Percentiles rank a stretch among this genome's conserved stretches.
phyloP scores from a whole-genome alignment of 2,888 invertebrate genomes.

The Clanis bilineata region DNA sequence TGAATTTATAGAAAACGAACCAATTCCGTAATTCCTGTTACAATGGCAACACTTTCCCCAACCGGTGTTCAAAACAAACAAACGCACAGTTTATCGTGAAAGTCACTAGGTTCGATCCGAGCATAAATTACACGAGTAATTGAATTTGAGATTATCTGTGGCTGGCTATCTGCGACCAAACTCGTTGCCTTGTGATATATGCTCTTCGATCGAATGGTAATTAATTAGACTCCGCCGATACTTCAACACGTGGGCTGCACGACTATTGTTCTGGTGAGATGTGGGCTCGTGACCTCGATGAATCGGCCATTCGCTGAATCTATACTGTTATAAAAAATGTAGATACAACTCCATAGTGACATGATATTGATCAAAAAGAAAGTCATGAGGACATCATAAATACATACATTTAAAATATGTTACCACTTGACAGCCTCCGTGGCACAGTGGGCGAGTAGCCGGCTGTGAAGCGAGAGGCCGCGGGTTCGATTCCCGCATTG shows the following conservation, averaged over 20 bases:
- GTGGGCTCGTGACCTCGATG: not conserved
- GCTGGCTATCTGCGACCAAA: not conserved
- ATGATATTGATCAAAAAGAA: no score
- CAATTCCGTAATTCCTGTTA: not conserved
- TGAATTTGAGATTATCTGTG: constrained; percentile 1
- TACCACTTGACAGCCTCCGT: no score
- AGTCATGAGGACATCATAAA: no score
- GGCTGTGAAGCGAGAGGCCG: no score
- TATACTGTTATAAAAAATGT: no score
- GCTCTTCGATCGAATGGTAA: not conserved
- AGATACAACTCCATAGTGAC: no score
- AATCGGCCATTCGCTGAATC: not conserved
- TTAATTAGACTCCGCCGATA: not conserved
- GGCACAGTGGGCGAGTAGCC: no score
- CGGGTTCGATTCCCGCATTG: no score
- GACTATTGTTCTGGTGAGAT: not conserved
- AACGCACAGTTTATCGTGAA: not conserved
- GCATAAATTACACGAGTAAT: constrained; percentile 4
- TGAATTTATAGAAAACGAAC: not conserved
- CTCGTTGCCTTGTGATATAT: constrained; percentile 2
- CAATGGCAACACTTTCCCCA: not conserved
- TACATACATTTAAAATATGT: no score
- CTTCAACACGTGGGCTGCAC: not conserved
- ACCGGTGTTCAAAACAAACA: not conserved
- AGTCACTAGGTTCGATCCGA: not conserved